Conservation (phyloP, 2,113 vertebrate genomes). For the Himantopus leucocephalus region DNA sequence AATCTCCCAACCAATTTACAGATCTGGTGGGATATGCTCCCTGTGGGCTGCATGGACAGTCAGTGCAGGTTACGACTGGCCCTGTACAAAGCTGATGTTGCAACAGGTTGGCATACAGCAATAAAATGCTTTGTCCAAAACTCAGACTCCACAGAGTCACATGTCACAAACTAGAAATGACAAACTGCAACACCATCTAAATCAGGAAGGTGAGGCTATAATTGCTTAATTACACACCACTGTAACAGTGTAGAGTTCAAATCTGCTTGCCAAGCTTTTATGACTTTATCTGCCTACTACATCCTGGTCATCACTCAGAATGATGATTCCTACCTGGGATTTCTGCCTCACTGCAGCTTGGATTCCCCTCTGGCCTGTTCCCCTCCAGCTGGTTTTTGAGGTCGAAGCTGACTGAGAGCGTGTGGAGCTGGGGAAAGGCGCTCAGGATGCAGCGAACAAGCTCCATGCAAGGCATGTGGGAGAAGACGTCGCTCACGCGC, state of each 20-base stretch:
- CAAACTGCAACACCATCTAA: background rate
- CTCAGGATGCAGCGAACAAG: slow-evolving; percentile 71
- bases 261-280: background rate
- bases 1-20: background rate
- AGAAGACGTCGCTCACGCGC: slow-evolving; percentile 76
- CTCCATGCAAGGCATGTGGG: slow-evolving; percentile 75
- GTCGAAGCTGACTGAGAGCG: slow-evolving; percentile 75
- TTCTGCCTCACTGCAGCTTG: slow-evolving; percentile 54
- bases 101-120: background rate
- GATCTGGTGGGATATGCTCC: accelerated
- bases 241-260: background rate
- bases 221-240: background rate
- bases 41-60: accelerated
- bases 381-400: slow-evolving; percentile 72
- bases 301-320: background rate
- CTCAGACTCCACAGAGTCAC: background rate
- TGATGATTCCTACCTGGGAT: slow-evolving; percentile 71
- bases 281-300: background rate
- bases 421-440: slow-evolving; percentile 69
- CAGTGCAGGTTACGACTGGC: background rate
- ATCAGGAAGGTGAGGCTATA: background rate
- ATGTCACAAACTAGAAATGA: background rate
- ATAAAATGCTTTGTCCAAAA: background rate
- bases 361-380: slow-evolving; percentile 46
- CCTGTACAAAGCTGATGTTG: background rate